Evolutionary conservation across 30 jellyfish, hydroid and myxozoan genomes (phyloP).

Genomic region (Aurelia coerulea): DNA sequence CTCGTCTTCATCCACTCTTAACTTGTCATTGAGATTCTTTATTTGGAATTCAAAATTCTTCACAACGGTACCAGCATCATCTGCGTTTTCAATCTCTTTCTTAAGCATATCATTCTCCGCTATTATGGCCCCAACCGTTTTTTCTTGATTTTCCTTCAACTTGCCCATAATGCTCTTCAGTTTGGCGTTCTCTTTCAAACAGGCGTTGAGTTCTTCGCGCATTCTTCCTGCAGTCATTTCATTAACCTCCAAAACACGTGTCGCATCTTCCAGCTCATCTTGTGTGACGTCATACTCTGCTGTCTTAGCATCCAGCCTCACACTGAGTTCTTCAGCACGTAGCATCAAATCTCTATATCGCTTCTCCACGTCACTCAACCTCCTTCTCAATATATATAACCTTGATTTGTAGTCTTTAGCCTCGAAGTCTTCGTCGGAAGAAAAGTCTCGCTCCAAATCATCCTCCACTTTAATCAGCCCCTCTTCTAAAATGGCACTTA

Average conservation of each 20-base stretch:
- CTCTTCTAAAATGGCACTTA: constrained; percentile 79
- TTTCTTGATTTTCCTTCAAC: constrained; percentile 76
- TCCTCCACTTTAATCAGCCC: constrained; percentile 95
- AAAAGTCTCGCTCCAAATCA: constrained; percentile 85
- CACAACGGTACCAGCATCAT: constrained; percentile 50
- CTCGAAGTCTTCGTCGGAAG: constrained; percentile 88
- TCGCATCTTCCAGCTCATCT: constrained; percentile 95
- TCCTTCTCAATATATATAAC: constrained; percentile 91
- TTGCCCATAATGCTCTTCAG: constrained; percentile 62
- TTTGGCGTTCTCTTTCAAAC: constrained; percentile 71
- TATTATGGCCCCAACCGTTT: constrained; percentile 79
- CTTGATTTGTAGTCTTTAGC: constrained; percentile 93
- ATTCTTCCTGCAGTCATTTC: constrained; percentile 65
- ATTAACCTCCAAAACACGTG: constrained; percentile 84
- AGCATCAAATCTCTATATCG: constrained; percentile 93
- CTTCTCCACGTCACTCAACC: constrained; percentile 93
- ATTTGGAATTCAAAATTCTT: constrained; percentile 34
- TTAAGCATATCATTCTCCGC: constrained; percentile 78
- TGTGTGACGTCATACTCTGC: constrained; percentile 98
- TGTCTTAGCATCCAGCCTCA: constrained; percentile 95
- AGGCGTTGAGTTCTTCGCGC: constrained; percentile 40
- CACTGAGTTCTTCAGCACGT: constrained; percentile 93
- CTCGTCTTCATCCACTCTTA: constrained; percentile 48
- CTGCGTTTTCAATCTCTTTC: constrained; percentile 39
- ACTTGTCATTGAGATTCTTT: constrained; percentile 22